These are phyloP conservation scores for Pseudorectes ferrugineus DNA, from an alignment of 2,113 vertebrate genomes.

Conservation along the genomic window DNA sequence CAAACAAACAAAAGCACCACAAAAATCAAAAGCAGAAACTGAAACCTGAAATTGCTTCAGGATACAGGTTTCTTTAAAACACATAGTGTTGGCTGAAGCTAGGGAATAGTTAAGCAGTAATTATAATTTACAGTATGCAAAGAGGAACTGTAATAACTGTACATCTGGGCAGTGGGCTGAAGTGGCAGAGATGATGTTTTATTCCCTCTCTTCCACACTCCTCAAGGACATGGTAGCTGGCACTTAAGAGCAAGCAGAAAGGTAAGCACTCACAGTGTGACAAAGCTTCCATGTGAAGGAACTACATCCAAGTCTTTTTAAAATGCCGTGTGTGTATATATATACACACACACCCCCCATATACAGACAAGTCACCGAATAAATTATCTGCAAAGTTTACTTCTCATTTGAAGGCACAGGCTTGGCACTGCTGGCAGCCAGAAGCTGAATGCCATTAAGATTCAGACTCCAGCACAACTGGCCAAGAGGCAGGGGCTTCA, in stretches of 20 bases:
- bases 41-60: background rate
- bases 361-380: background rate
- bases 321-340: fast-evolving
- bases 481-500: background rate
- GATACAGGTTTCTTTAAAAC: background rate
- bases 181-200: constrained; percentile 30
- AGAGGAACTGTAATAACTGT: constrained; percentile 5
- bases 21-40: background rate
- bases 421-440: background rate
- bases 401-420: background rate
- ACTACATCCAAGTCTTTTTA: background rate
- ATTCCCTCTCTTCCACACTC: background rate
- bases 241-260: constrained; percentile 16
- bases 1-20: background rate
- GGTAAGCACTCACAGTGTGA: background rate
- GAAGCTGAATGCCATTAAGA: background rate
- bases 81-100: background rate
- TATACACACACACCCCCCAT: fast-evolving
- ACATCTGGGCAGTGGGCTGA: constrained; percentile 40
- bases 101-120: background rate
- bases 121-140: constrained; percentile 6
- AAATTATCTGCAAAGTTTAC: background rate
- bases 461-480: background rate
- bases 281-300: background rate
- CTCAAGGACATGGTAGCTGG: constrained; percentile 39